phyloP scores from a whole-genome alignment of 2,888 invertebrate species.

The Danaus chrysippus region DNA sequence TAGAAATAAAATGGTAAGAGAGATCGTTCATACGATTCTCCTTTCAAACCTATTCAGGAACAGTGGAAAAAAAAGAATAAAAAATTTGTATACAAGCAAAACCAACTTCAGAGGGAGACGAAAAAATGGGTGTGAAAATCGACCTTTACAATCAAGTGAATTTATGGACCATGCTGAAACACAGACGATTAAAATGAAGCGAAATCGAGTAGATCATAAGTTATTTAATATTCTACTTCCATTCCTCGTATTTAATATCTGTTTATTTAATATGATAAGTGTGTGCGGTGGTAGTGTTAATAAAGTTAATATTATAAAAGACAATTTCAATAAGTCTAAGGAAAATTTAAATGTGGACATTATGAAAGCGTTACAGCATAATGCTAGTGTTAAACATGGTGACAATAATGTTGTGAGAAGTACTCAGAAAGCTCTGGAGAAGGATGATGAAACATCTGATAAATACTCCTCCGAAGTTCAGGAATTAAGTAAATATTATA shows the following conservation, averaged over 20 bases:
- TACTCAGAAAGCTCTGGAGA: conserved; percentile 46
- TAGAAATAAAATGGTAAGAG: conserved; percentile 65
- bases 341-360: conserved; percentile 42
- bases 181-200: conserved; percentile 60
- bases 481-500: conserved; percentile 55
- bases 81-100: conserved; percentile 45
- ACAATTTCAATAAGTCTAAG: conserved; percentile 37
- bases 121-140: conserved; percentile 29
- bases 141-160: conserved; percentile 40
- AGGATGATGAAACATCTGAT: conserved; percentile 50
- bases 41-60: conserved; percentile 45
- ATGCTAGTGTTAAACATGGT: conserved; percentile 43
- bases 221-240: conserved; percentile 42
- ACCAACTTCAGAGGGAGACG: conserved; percentile 52
- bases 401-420: conserved; percentile 45
- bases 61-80: conserved; percentile 47
- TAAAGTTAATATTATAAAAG: conserved; percentile 53
- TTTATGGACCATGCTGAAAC: conserved; percentile 69
- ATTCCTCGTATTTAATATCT: conserved; percentile 63
- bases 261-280: conserved; percentile 72
- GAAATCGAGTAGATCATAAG: conserved; percentile 19
- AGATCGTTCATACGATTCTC: conserved; percentile 70
- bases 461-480: conserved; percentile 49
- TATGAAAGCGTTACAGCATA: conserved; percentile 43
- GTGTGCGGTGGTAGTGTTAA: conserved; percentile 72